phyloP scores from a whole-genome alignment of 2,797 vertebrate genomes.

The Lemur catta region DNA sequence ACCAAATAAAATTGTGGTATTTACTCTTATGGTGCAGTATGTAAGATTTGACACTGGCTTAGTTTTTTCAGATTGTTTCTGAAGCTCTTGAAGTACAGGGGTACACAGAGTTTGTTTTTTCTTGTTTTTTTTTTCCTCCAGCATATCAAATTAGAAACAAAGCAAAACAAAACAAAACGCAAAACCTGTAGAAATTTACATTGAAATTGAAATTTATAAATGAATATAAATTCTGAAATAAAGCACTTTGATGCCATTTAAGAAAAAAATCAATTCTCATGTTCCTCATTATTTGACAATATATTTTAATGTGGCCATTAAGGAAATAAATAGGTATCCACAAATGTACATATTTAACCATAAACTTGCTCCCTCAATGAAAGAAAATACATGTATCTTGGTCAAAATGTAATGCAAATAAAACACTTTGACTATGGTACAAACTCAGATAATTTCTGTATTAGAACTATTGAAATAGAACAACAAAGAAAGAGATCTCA shows the following conservation, averaged over 20 bases:
- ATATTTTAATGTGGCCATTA: not conserved
- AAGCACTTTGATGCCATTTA: not conserved
- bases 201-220: not conserved
- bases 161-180: not conserved
- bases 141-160: not conserved
- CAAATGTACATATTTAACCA: not conserved
- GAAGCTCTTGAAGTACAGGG: not conserved
- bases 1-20: accelerated
- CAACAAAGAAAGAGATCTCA: not conserved
- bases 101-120: not conserved
- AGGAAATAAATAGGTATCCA: not conserved
- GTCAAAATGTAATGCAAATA: not conserved
- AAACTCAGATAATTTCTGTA: not conserved
- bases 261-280: not conserved
- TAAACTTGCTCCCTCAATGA: not conserved
- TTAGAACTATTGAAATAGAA: not conserved
- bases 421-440: not conserved
- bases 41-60: not conserved
- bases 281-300: not conserved
- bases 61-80: not conserved
- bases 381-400: not conserved
- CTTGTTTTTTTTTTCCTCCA: not conserved
- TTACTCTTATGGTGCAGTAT: not conserved
- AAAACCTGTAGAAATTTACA: not conserved
- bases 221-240: not conserved